Evolutionary conservation across 1,140 invertebrate species (phyloP), one percentile per base, ranked within the genome.

Genomic region (Panulirus ornatus): DNA sequence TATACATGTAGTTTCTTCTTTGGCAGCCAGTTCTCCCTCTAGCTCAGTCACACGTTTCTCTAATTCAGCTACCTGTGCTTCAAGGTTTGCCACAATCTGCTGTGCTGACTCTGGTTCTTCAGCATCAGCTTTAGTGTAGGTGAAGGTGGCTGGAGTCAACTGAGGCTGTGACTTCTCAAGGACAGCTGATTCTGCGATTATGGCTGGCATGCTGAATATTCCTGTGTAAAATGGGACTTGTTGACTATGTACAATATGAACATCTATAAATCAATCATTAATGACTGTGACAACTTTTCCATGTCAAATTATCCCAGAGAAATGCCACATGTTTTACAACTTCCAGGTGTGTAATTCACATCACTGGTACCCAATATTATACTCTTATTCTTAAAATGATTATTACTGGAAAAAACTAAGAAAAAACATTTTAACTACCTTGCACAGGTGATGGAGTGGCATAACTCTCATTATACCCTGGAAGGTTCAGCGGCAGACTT

Each of bases 1-100:
- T 14, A 79, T 44, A n/a, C 19, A 40, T 1, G 84, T 79, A 8
- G 88, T 91, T 38, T 87, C 84, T 51, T 93, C 93, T 63, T 93
- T 93, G 47, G 93, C 93, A 6, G 92, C 92, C 66, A 94, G 91
- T 86, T 93, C 93, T 81, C 92, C 92, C 91, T 94, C 93, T 66
- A 94, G 90, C 58, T 92, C 88, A 44, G 51, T 66, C 27, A 91
- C 79, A 42, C 88, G 58, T 47, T 83, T 71, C 51, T 92, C 81
- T 58, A 88, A 36, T 71, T 73, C 78, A 47, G 42, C 73, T 44
- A 88, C 58, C 70, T 70, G 44, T 19, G 66, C 73, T 75, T 63
- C 44, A 22, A 91, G 85, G 40, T 44, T 27, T 82, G 66, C 81
- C 82, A 91, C 82, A 19, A 38, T 75, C 58, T 44, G 27, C 54